phyloP scores from a whole-genome alignment of 2,888 invertebrate species.

The Atethmia centrago region DNA sequence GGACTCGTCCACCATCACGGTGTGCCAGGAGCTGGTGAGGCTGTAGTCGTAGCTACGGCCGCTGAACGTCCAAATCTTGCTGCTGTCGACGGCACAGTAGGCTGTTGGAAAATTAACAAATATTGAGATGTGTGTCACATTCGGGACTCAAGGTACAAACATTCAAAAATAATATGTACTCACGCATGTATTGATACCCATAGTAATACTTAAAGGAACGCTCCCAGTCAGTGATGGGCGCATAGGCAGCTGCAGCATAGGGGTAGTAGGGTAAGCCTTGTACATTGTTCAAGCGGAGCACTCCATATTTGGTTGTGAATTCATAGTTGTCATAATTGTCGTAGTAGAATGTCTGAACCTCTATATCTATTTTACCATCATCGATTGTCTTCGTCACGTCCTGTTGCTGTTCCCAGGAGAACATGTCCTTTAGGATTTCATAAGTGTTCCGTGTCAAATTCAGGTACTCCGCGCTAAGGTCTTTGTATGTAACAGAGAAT shows the following conservation, averaged over 20 bases:
- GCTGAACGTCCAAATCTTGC: conserved; percentile 92
- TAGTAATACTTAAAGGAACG: conserved; percentile 77
- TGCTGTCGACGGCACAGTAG: conserved; percentile 91
- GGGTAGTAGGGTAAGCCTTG: conserved; percentile 16
- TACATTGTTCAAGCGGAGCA: conserved; percentile 80
- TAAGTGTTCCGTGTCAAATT: conserved; percentile 85
- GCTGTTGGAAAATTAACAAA: conserved; percentile 79
- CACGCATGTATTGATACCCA: conserved; percentile 88
- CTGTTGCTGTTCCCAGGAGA: conserved; percentile 84
- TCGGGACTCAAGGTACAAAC: not conserved
- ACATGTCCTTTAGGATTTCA: conserved; percentile 75
- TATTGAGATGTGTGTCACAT: not conserved
- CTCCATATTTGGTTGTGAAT: conserved; percentile 84
- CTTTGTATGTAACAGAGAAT: conserved; percentile 86
- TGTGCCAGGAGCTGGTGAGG: conserved; percentile 91
- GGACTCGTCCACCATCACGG: conserved; percentile 88
- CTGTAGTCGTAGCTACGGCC: conserved; percentile 90
- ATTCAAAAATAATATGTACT: conserved; percentile 74
- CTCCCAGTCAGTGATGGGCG: conserved; percentile 76
- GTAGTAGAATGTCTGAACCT: conserved; percentile 83
- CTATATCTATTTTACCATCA: conserved; percentile 87
- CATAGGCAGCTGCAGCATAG: conserved; percentile 72
- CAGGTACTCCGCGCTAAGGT: conserved; percentile 81
- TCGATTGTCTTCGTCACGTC: conserved; percentile 80
- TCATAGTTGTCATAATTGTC: conserved; percentile 85